A percentile compares a stretch with the other conserved stretches of the same genome.
These are phyloP conservation scores for Penelope pileata DNA, from an alignment of 2,113 vertebrate species.

Conservation along the genomic window DNA sequence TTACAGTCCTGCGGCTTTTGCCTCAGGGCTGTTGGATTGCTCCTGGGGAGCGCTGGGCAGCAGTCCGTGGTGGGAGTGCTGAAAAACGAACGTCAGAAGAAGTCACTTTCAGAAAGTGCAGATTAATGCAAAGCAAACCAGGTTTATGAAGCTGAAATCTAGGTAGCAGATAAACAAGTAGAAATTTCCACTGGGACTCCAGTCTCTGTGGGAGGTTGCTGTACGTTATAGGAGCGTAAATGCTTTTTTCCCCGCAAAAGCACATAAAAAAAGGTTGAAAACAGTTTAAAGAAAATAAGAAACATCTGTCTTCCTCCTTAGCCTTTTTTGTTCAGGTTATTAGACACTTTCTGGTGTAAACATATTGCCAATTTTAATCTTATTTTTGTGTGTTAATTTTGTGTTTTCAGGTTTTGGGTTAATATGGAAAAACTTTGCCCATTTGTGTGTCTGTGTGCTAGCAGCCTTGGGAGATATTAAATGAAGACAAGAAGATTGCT, in stretches of 20 bases:
- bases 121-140: conserved; percentile 4
- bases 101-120: not conserved
- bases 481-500: not conserved
- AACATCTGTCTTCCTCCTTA: conserved; percentile 58
- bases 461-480: not conserved
- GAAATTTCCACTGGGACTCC: conserved; percentile 34
- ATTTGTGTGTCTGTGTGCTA: not conserved
- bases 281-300: conserved; percentile 64
- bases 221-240: conserved; percentile 1
- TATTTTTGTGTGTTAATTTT: not conserved
- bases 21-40: not conserved
- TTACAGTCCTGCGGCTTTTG: not conserved
- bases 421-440: not conserved
- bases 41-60: fast-evolving
- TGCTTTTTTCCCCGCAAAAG: not conserved
- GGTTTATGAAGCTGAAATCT: not conserved
- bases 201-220: conserved; percentile 44
- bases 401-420: not conserved
- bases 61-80: conserved; percentile 51
- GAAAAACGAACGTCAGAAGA: not conserved
- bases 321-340: conserved; percentile 2
- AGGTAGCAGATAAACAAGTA: conserved; percentile 26
- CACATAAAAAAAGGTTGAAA: conserved; percentile 41
- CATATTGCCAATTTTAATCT: not conserved
- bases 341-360: conserved; percentile 17